Base-by-base conservation (phyloP, 2,888 invertebrate genomes). In the Chalcosyrphus nemorum region DNA sequence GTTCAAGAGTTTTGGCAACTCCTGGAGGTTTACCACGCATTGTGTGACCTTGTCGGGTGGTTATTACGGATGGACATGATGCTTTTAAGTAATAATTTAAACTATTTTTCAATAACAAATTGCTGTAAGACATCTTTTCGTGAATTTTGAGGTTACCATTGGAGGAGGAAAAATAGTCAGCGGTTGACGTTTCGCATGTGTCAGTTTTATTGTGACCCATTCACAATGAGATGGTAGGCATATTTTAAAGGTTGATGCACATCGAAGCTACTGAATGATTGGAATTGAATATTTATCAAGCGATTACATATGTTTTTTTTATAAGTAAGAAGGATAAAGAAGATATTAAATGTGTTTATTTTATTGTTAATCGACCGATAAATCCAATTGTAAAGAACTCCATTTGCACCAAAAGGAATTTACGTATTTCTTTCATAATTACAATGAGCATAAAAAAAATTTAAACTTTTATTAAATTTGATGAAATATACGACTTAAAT, bases 21-120 rank as follows among this genome's bases (percentile, higher is more conserved):
- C 94, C 94, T 3, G 96, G 96, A 7, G 95, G 93, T 91, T 94
- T 95, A 80, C 96, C 97, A 88, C 95, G 92, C 43, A 95, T 86
- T 84, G 92, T 92, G 89, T 95, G 95, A 1, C 94, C 93, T 47
- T 89, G 86, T 0, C 91, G 88, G 2, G 65, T 77, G 32, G 70
- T 47, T 21, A 86, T 54, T 65, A 86, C 50, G 1, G 87, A 63
- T 2, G 87, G 75, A 86, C 70, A 59, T 70, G 78, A 72, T 61
- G 72, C 6, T 72, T 88, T 87, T 57, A 89, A 56, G 47, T 86
- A 74, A 52, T 86, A 70, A 72, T 86, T 87, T 50, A 88, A 54
- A 24, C 86, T 77, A 56, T 66, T 87, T 88, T 88, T 90, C 56
- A 89, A 87, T 87, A 90, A 88, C 57, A 90, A 88, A 87, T 88